Evolutionary conservation across 2,888 invertebrate species (phyloP).

Genomic region (Drosophila borborema): DNA sequence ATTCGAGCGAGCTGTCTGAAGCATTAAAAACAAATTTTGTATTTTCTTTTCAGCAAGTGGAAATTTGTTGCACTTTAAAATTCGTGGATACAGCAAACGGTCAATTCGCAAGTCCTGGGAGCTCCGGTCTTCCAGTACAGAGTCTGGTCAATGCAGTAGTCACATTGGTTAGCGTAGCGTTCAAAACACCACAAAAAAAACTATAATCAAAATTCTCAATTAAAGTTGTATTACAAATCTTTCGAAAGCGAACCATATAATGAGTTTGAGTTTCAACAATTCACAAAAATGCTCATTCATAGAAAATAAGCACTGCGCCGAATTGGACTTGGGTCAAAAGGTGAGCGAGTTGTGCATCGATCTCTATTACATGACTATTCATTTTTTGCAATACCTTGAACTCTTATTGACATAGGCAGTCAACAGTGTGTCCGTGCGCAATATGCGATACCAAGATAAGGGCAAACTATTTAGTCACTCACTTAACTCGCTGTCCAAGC

Average conservation of each 20-base stretch:
- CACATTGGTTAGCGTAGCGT: constrained; percentile 27
- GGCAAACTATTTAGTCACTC: constrained; percentile 60
- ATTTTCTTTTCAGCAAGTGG: constrained; percentile 30
- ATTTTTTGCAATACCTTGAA: constrained; percentile 35
- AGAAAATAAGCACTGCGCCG: constrained; percentile 56
- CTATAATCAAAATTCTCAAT: constrained; percentile 68
- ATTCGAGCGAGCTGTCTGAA: constrained; percentile 41
- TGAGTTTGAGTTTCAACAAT: constrained; percentile 59
- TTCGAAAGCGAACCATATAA: constrained; percentile 46
- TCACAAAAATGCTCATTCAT: constrained; percentile 65
- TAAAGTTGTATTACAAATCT: constrained; percentile 44
- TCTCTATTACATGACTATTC: constrained; percentile 66
- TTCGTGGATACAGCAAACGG: constrained; percentile 18
- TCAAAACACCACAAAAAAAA: constrained; percentile 20
- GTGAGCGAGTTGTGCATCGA: constrained; percentile 54
- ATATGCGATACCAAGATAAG: constrained; percentile 74
- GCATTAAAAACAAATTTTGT: constrained; percentile 43
- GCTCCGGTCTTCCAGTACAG: constrained; percentile 44
- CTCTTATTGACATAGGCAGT: constrained; percentile 17
- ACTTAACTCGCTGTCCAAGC: constrained; percentile 62
- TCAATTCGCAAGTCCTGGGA: constrained; percentile 35
- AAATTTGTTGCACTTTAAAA: constrained; percentile 27
- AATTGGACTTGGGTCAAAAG: constrained; percentile 76
- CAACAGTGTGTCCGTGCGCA: constrained; percentile 86
- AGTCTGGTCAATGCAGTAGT: constrained; percentile 35